A percentile compares a stretch with the other conserved stretches of the same genome.
These are phyloP conservation scores for Artemia sp. DNA, from an alignment of 2,888 invertebrate species.

Conservation along the genomic window DNA sequence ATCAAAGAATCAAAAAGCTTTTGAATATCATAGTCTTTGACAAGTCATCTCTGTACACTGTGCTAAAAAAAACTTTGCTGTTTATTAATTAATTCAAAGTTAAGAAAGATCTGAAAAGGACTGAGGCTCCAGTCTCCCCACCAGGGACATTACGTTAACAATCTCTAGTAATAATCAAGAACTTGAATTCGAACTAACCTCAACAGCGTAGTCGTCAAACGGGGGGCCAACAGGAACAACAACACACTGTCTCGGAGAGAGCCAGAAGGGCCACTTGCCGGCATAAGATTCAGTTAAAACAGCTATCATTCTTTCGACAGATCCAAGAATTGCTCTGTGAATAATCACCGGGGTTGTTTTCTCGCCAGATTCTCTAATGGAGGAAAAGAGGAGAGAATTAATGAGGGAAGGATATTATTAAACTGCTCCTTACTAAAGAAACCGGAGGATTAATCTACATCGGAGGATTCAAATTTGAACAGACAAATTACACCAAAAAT, in stretches of 20 bases:
- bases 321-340: constrained; percentile 90
- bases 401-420: too few species aligned
- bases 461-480: too few species aligned
- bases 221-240: constrained; percentile 79
- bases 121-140: too few species aligned
- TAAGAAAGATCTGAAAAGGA: too few species aligned
- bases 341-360: constrained; percentile 91
- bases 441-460: too few species aligned
- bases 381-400: background rate
- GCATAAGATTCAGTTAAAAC: constrained; percentile 91
- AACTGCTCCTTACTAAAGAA: too few species aligned
- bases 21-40: too few species aligned
- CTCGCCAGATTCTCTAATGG: constrained; percentile 58
- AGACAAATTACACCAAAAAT: too few species aligned
- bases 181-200: constrained; percentile 37
- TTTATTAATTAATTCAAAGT: background rate
- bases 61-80: too few species aligned
- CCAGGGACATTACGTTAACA: too few species aligned
- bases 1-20: too few species aligned
- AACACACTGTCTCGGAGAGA: constrained; percentile 83
- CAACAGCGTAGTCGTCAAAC: constrained; percentile 69
- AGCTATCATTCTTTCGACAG: constrained; percentile 94
- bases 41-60: too few species aligned
- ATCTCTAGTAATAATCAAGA: background rate
- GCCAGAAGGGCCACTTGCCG: constrained; percentile 99